A percentile compares a stretch with the other conserved stretches of the same genome.
Evolutionary conservation across 2,797 vertebrate genomes (phyloP).

Genomic region (Sebastolobus alascanus): DNA sequence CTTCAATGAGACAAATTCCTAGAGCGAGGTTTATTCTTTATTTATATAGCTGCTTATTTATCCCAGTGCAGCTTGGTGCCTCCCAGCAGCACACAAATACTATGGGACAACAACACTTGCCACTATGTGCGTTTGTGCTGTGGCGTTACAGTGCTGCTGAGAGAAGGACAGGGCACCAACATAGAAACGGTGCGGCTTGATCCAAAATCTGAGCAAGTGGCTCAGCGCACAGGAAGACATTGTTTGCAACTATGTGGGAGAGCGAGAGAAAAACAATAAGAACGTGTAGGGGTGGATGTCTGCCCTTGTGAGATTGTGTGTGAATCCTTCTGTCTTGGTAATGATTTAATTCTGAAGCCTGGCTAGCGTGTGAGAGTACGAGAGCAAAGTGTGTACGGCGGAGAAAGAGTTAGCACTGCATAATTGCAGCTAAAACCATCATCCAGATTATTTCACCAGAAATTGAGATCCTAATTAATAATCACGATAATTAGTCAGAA

Average conservation of each 20-base stretch:
- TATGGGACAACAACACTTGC: constrained; percentile 47
- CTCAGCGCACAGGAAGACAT: constrained; percentile 52
- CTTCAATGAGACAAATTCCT: constrained; percentile 83
- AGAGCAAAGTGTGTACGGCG: not conserved
- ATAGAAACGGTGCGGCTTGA: constrained; percentile 46
- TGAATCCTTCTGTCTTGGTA: constrained; percentile 47
- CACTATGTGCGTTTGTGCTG: constrained; percentile 46
- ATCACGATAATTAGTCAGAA: constrained; percentile 42
- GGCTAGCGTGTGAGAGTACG: not conserved
- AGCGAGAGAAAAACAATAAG: constrained; percentile 44
- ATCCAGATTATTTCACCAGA: constrained; percentile 51
- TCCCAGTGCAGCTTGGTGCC: constrained; percentile 62
- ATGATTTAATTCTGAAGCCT: constrained; percentile 46
- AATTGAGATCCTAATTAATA: constrained; percentile 46
- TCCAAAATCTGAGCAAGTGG: constrained; percentile 44
- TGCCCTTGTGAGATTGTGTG: constrained; percentile 45
- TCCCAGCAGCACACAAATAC: constrained; percentile 63
- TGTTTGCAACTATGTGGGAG: constrained; percentile 60
- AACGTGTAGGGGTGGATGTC: constrained; percentile 39
- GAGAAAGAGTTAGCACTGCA: constrained; percentile 12
- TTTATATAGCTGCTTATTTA: constrained; percentile 80
- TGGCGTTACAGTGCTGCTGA: constrained; percentile 13
- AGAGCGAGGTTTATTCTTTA: constrained; percentile 78
- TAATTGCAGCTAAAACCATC: constrained; percentile 49
- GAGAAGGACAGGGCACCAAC: constrained; percentile 17